Evolutionary conservation across 2,888 invertebrate species (phyloP), one percentile per base, ranked within the genome.

Genomic region (Nomada fucata): DNA sequence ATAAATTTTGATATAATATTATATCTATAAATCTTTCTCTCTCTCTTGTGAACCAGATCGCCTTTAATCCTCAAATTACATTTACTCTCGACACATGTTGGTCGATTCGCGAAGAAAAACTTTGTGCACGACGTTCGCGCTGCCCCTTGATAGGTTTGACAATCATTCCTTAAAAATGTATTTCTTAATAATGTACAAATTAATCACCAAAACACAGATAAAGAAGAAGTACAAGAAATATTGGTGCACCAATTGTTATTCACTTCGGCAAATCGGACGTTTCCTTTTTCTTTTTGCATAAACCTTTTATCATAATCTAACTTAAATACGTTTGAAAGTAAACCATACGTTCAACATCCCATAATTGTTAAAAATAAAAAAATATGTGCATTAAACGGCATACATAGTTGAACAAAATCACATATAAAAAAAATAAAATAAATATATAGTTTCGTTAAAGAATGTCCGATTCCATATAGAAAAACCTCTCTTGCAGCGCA

Each of bases 1-100:
- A 55, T 86, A 67, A 86, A 86, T 84, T 88, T 86, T 55, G 50
- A 60, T 76, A 73, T 52, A 71, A 53, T 57, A 11, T 70, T 69
- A 44, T 64, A 79, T 77, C 61, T 69, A 73, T 67, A 73, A 79
- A 79, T 59, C 23, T 52, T 29, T 29, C 20, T 57, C n/a, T 20
- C 60, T 63, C n/a, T 18, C 15, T 52, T 69, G 20, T 36, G 26
- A 67, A 42, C 59, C 18, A 36, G 20, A 81, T 60, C 65, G 20
- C 64, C 10, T 67, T 65, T 23, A 26, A 50, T 47, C 44, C 7
- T 26, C 26, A 1, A 20, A 57, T 55, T 23, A 53, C 29, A 29
- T 52, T 75, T 57, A 70, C 63, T 82, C 67, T 82, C 52, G 10
- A 57, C 53, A 52, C 13, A 10, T 23, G 20, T 26, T 44, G 13